Percentiles rank a stretch among this genome's conserved stretches.
Evolutionary conservation across 2,888 invertebrate genomes (phyloP).

Genomic region (Amiota mariae): DNA sequence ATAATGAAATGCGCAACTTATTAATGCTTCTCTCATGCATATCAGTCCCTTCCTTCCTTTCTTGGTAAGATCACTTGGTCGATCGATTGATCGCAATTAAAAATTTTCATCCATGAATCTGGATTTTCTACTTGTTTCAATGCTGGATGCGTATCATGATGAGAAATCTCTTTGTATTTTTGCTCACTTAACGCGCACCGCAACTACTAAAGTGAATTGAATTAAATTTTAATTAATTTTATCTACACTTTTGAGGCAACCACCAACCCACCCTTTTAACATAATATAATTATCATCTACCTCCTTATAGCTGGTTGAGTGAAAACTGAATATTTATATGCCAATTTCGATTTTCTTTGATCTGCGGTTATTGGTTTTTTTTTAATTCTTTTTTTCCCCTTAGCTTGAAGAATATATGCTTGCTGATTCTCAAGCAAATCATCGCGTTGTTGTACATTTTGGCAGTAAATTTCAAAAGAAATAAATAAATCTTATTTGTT

Average conservation of each 20-base stretch:
- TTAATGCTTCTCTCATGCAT: not conserved
- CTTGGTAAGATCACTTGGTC: conserved; percentile 11
- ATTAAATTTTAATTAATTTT: conserved; percentile 68
- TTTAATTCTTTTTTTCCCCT: conserved; percentile 49
- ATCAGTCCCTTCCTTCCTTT: conserved; percentile 51
- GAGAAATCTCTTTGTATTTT: conserved; percentile 68
- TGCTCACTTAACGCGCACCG: conserved; percentile 57
- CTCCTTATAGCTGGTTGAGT: conserved; percentile 46
- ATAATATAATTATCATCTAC: too few relatives aligned
- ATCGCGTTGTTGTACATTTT: conserved; percentile 69
- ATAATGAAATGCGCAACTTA: conserved; percentile 46
- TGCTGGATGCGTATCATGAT: conserved; percentile 66
- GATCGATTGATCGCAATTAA: not conserved
- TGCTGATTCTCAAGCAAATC: conserved; percentile 65
- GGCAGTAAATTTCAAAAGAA: conserved; percentile 66
- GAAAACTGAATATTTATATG: conserved; percentile 62
- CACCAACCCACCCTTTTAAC: conserved; percentile 6
- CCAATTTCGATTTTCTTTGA: conserved; percentile 48
- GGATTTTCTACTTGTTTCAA: conserved; percentile 30
- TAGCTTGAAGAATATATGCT: conserved; percentile 35
- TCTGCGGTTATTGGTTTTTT: conserved; percentile 42
- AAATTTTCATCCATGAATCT: too few relatives aligned
- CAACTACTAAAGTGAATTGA: conserved; percentile 58
- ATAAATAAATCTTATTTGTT: conserved; percentile 42
- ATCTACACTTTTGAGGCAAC: conserved; percentile 54